phyloP scores from a whole-genome alignment of 2,113 vertebrate genomes.

The Cebidichthys violaceus region DNA sequence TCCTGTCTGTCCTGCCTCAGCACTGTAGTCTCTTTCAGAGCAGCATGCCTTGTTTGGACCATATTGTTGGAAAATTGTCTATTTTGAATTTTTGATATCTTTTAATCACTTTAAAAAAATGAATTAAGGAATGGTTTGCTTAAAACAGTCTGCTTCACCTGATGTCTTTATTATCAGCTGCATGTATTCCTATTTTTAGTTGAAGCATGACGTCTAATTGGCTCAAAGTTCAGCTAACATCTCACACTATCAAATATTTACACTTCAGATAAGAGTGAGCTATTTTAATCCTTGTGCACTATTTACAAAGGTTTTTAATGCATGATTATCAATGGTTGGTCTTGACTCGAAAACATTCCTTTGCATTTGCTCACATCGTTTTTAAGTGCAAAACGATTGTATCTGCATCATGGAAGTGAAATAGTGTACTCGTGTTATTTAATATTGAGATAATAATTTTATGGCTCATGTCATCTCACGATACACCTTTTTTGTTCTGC shows the following conservation, averaged over 20 bases:
- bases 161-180: slow-evolving; percentile 36
- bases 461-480: background rate
- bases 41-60: slow-evolving; percentile 64
- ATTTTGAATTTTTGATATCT: slow-evolving; percentile 23
- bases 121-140: background rate
- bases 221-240: slow-evolving; percentile 19
- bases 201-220: slow-evolving; percentile 50
- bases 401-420: slow-evolving; percentile 22
- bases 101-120: background rate
- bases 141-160: background rate
- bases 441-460: background rate
- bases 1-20: slow-evolving; percentile 66
- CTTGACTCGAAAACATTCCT: slow-evolving; percentile 5
- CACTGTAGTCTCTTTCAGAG: slow-evolving; percentile 55
- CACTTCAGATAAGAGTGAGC: slow-evolving; percentile 20
- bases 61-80: slow-evolving; percentile 28
- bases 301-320: slow-evolving; percentile 53
- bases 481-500: background rate
- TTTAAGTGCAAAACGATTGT: background rate
- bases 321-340: slow-evolving; percentile 54
- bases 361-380: slow-evolving; percentile 7
- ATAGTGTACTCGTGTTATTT: background rate
- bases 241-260: slow-evolving; percentile 34
- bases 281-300: slow-evolving; percentile 26
- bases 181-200: slow-evolving; percentile 47